Evolutionary conservation across 2,888 invertebrate species (phyloP).

Genomic region (Crematogaster levior): DNA sequence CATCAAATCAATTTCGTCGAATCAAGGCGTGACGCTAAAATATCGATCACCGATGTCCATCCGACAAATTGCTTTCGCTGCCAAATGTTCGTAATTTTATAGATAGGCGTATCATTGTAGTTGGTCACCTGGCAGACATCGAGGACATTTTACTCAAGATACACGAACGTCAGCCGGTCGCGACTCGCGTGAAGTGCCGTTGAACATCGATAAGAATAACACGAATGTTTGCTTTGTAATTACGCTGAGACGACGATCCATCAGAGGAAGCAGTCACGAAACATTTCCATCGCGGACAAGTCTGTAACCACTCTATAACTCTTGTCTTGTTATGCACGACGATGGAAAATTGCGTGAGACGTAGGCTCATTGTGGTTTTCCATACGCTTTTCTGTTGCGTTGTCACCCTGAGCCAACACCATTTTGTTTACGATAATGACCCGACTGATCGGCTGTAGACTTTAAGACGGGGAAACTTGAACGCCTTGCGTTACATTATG

Average conservation of each 20-base stretch:
- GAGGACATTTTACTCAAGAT: not conserved
- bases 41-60: not conserved
- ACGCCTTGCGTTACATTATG: not conserved
- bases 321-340: conserved; percentile 11
- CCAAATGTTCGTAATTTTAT: not conserved
- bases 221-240: conserved; percentile 67
- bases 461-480: not conserved
- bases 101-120: not conserved
- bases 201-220: conserved; percentile 59
- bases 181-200: conserved; percentile 37
- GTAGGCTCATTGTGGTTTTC: not conserved
- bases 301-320: conserved; percentile 13
- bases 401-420: not conserved
- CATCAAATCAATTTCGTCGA: conserved; percentile 10
- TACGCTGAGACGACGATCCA: conserved; percentile 57
- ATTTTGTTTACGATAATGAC: not conserved
- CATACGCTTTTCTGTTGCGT: not conserved
- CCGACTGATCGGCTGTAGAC: not conserved
- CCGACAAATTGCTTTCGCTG: conserved; percentile 14
- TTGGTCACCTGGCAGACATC: not conserved
- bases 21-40: conserved; percentile 20
- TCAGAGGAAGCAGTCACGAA: conserved; percentile 67
- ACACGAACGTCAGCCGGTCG: not conserved
- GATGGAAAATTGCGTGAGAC: not conserved
- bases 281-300: conserved; percentile 32